Percentiles rank a stretch among this genome's conserved stretches.
These are phyloP conservation scores for Planococcus citri DNA, from an alignment of 1,140 invertebrate genomes.

Conservation along the genomic window DNA sequence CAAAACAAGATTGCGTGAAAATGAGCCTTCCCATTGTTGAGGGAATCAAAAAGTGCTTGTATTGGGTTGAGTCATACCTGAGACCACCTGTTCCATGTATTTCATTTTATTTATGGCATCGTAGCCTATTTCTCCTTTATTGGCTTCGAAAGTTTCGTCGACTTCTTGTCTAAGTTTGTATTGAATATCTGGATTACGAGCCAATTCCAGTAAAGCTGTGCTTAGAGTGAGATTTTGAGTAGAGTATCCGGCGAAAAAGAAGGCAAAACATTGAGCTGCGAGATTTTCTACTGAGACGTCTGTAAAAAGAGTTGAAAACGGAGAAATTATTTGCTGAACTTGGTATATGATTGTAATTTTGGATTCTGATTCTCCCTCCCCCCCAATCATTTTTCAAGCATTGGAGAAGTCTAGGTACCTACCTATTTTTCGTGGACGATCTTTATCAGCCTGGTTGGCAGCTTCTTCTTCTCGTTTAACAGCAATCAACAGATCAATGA, in stretches of 20 bases:
- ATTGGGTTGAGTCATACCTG: too few relatives aligned
- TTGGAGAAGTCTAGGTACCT: background rate
- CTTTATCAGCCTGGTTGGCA: background rate
- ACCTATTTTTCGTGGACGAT: slow-evolving; percentile 11
- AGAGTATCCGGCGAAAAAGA: slow-evolving; percentile 44
- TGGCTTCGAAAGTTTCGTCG: slow-evolving; percentile 31
- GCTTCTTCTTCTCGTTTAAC: slow-evolving; percentile 14
- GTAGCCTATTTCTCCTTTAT: slow-evolving; percentile 39
- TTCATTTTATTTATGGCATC: slow-evolving; percentile 37
- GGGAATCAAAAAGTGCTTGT: too few relatives aligned
- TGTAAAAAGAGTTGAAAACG: slow-evolving; percentile 16
- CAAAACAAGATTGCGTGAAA: background rate
- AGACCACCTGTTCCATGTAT: slow-evolving; percentile 42
- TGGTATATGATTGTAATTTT: too few relatives aligned
- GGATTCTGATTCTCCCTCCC: too few relatives aligned
- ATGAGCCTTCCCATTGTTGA: too few relatives aligned
- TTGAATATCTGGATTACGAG: slow-evolving; percentile 42
- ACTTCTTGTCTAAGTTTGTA: slow-evolving; percentile 45
- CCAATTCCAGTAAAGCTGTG: slow-evolving; percentile 37
- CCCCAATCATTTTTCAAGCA: too few relatives aligned
- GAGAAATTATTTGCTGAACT: too few relatives aligned
- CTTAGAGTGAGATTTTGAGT: slow-evolving; percentile 41
- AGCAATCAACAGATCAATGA: slow-evolving; percentile 29
- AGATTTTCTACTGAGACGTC: slow-evolving; percentile 23
- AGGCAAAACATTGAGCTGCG: slow-evolving; percentile 31